Evolutionary conservation across 2,797 vertebrate species (phyloP).

Genomic region (Pipistrellus kuhlii): DNA sequence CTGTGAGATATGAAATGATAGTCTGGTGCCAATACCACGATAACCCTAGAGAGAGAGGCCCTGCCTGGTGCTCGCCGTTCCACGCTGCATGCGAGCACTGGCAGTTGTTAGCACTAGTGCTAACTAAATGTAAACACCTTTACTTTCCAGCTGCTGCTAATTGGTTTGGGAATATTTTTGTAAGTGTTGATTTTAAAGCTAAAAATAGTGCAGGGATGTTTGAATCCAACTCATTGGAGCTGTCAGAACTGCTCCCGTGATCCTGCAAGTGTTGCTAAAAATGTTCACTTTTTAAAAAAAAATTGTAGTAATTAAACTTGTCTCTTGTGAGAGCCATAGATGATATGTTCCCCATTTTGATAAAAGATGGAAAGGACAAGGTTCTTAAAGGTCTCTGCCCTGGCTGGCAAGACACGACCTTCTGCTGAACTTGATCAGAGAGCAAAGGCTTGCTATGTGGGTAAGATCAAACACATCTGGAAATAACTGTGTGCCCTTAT

Average conservation of each 20-base stretch:
- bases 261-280: constrained; percentile 87
- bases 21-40: background rate
- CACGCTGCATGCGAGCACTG: background rate
- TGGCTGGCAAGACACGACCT: constrained; percentile 39
- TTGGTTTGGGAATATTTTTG: constrained; percentile 90
- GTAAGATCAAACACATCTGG: background rate
- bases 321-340: constrained; percentile 80
- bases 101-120: constrained; percentile 68
- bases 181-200: constrained; percentile 89
- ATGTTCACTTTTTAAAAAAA: constrained; percentile 78
- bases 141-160: constrained; percentile 84
- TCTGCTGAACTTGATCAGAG: constrained; percentile 75
- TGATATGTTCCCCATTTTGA: constrained; percentile 80
- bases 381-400: constrained; percentile 66
- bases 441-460: constrained; percentile 9
- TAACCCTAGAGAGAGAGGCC: background rate
- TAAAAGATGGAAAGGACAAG: constrained; percentile 30
- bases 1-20: background rate
- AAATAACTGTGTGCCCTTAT: background rate
- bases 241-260: constrained; percentile 85
- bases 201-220: constrained; percentile 84
- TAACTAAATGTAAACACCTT: constrained; percentile 84
- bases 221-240: constrained; percentile 80
- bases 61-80: background rate
- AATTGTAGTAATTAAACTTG: constrained; percentile 84